A percentile compares a stretch with the other conserved stretches of the same genome.
phyloP scores from a whole-genome alignment of 2,797 vertebrate species.

The Peromyscus nudipes region DNA sequence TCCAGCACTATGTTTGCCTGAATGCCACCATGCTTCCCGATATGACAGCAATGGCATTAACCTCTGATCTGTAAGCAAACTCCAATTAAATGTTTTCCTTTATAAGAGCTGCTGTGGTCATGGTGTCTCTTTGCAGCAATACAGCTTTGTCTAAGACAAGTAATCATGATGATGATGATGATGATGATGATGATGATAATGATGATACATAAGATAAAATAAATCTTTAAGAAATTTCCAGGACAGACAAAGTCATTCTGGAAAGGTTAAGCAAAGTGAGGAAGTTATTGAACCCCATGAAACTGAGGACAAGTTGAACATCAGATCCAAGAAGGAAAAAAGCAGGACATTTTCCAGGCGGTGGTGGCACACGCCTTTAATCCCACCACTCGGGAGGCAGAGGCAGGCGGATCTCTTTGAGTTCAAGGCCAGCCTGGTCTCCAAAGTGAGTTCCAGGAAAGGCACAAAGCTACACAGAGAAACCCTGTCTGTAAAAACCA shows the following conservation, averaged over 20 bases:
- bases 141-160: background rate
- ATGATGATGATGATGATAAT: no score
- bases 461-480: no score
- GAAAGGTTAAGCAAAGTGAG: background rate
- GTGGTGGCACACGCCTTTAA: no score
- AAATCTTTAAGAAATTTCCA: background rate
- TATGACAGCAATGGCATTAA: background rate
- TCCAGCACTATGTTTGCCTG: background rate
- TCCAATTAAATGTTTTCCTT: background rate
- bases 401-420: no score
- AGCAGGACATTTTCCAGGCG: no score
- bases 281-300: slow-evolving; percentile 4
- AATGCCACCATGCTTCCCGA: background rate
- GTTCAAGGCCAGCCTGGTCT: no score
- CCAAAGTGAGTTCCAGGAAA: no score
- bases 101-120: background rate
- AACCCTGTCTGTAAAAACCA: no score
- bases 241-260: background rate
- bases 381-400: no score
- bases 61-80: background rate
- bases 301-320: slow-evolving; percentile 32
- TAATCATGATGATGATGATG: no score
- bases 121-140: background rate
- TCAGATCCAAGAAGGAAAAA: background rate
- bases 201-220: background rate